Percentiles rank a stretch among this genome's conserved stretches.
These are phyloP conservation scores for Diadema setosum DNA, from an alignment of 35 echinoderm and acorn worm species.

Conservation along the genomic window DNA sequence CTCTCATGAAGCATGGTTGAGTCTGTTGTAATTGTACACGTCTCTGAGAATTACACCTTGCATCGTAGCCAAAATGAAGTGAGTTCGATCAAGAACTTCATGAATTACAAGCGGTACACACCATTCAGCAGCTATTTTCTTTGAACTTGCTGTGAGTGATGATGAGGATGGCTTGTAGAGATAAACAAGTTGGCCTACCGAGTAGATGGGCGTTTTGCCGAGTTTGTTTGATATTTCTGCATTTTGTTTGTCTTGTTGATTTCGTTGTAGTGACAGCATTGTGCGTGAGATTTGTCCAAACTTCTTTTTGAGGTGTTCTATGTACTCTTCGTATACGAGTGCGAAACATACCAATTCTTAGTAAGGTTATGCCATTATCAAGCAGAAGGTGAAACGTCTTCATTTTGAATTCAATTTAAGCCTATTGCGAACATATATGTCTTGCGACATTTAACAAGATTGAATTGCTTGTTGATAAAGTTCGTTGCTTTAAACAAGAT, in stretches of 20 bases:
- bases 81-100: slow-evolving; percentile 18
- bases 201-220: slow-evolving; percentile 26
- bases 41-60: background rate
- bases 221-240: slow-evolving; percentile 3
- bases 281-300: background rate
- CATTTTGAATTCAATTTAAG: too few species aligned
- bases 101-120: slow-evolving; percentile 41
- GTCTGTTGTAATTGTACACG: slow-evolving; percentile 30
- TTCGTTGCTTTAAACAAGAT: too few species aligned
- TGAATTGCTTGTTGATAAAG: too few species aligned
- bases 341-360: too few species aligned
- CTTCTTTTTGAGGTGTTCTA: background rate
- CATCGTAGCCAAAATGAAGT: slow-evolving; percentile 3
- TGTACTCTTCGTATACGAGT: slow-evolving; percentile 18
- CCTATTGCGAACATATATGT: too few species aligned
- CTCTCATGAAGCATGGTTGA: slow-evolving; percentile 29
- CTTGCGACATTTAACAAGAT: too few species aligned
- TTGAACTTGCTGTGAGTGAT: slow-evolving; percentile 29
- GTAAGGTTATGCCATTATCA: too few species aligned
- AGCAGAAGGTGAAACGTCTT: too few species aligned
- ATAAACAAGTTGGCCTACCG: too few species aligned
- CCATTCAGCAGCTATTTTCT: slow-evolving; percentile 45
- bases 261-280: background rate
- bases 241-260: slow-evolving; percentile 1
- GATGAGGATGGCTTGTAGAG: slow-evolving; percentile 46